Base-by-base conservation (phyloP, 53 echinoderm and acorn worm genomes). In the Holothuria scabra region DNA sequence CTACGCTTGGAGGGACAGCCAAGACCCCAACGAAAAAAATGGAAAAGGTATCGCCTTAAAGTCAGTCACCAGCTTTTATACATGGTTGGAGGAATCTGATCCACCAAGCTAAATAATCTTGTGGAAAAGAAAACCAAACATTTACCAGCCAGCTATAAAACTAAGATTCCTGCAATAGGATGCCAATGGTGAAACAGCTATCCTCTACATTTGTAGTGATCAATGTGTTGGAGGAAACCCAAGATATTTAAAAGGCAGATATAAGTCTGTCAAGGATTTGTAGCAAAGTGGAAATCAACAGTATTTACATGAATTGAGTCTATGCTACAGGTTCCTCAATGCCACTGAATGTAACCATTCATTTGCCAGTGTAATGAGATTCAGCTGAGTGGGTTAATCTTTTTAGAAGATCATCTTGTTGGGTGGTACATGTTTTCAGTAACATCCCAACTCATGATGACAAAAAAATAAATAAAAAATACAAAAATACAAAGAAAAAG, bases 31-130 rank as follows among this genome's bases (percentile, higher is more conserved):
- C 31, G 96, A 96, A 84, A 62, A 80, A 31, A 83, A 81, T 5
- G 96, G 96, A 28, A 96, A 96, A 65, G 92, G 92, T 2, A 90
- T 92, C 35, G 96, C 96, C 31, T 88, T 96, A 20, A 96, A 96
- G 37, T 96, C 96, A 5, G 93, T 94, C 64, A 93, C 92, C 21
- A 90, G 91, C 62, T 94, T 96, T 87, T 94, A 91, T 60, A 86
- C 90, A n/a, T 94, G 94, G 93, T 65, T 94, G 30, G 76, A 86
- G 8, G 94, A 94, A 28, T 88, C 90, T 0, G 96, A 93, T 46
- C 78, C 78, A 1, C 78, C 78, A 31, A 59, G 52, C 56, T 56
- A 58, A 78, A 22, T 64, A 28, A 64, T 22, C 64, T 64, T 64
- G 4, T 14, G 20, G 10, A 30, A 64, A 64, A 64, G 5, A 11